phyloP scores from a whole-genome alignment of 1,140 invertebrate species.

The Zaprionus ornatus region DNA sequence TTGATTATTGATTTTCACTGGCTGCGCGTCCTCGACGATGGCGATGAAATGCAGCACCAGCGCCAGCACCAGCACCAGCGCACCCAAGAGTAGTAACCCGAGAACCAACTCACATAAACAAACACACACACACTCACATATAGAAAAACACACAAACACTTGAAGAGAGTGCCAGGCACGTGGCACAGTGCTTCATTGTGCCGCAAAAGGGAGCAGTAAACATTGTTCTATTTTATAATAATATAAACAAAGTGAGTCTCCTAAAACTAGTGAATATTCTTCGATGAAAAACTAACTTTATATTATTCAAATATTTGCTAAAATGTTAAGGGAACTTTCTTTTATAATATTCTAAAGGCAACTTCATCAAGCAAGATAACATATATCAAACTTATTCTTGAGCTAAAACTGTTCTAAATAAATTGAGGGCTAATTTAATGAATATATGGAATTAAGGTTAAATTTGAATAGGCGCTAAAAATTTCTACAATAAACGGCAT shows the following conservation, averaged over 20 bases:
- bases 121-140: conserved; percentile 1
- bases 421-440: no score
- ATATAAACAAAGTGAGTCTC: not conserved
- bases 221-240: not conserved
- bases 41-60: conserved; percentile 62
- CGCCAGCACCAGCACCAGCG: conserved; percentile 26
- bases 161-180: conserved; percentile 33
- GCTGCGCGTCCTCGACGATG: conserved; percentile 37
- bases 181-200: conserved; percentile 21
- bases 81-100: conserved; percentile 66
- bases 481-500: no score
- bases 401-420: no score
- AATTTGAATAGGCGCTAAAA: no score
- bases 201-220: not conserved
- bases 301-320: no score
- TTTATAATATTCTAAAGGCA: no score
- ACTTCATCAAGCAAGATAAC: no score
- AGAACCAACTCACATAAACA: conserved; percentile 37
- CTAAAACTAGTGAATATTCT: no score
- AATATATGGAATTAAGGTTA: no score
- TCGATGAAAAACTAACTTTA: no score
- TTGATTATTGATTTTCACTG: conserved; percentile 77
- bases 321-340: no score
- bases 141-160: not conserved
- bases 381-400: no score